Percentiles rank a stretch among this genome's conserved stretches.
phyloP scores from a whole-genome alignment of 2,113 vertebrate species.

The Columba janthina region DNA sequence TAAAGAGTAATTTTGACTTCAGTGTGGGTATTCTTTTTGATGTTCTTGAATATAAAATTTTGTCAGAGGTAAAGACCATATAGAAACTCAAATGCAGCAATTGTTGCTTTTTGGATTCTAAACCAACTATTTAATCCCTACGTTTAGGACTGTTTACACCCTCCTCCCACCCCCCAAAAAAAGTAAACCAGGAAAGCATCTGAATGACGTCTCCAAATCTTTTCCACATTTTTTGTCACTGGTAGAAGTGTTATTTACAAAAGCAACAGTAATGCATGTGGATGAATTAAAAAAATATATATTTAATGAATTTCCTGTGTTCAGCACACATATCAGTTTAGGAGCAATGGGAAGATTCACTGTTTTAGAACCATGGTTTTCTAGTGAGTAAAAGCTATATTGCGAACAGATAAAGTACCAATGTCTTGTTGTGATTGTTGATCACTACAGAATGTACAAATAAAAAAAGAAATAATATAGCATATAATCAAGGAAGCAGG shows the following conservation, averaged over 20 bases:
- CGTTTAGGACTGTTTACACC: background rate
- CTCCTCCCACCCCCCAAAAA: too few species aligned
- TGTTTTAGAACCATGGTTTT: background rate
- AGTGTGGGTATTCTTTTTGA: background rate
- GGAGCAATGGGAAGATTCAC: background rate
- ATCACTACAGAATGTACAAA: background rate
- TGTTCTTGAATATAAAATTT: background rate
- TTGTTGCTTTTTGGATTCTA: background rate
- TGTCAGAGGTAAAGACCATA: background rate
- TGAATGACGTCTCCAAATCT: background rate
- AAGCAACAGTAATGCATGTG: background rate
- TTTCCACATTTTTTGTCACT: background rate
- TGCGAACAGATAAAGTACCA: background rate
- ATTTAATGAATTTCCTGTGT: background rate
- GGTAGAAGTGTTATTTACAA: background rate
- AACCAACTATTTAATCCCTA: background rate
- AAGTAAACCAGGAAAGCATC: background rate
- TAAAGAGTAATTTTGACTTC: background rate
- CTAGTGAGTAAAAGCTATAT: background rate
- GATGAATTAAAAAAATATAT: background rate
- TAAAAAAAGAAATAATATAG: background rate
- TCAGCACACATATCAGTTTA: background rate
- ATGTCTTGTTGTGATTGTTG: background rate
- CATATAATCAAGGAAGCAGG: background rate
- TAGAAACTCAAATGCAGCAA: background rate